Percentiles rank a stretch among this genome's conserved stretches.
These are phyloP conservation scores for cattle (Bos taurus) DNA, from an alignment of 2,113 vertebrate genomes.

Conservation along the genomic window ARS-UCD2.0 NC_037337.1:64761501-64762000, in stretches of 20 bases:
- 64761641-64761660: conserved; percentile 18
- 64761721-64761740: neutral
- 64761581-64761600: conserved; percentile 20
- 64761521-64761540: neutral
- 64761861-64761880: neutral
- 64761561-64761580: neutral
- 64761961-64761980: neutral
- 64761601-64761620: conserved; percentile 15
- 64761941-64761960: neutral
- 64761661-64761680: conserved; percentile 13
- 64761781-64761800: neutral
- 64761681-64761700: neutral
- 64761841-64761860: neutral
- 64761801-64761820: neutral
- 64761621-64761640: conserved; percentile 4
- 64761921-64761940: neutral
- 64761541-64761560: conserved; percentile 25
- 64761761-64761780: neutral
- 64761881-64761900: neutral
- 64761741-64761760: neutral
- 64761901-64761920: neutral
- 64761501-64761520: neutral
- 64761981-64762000: neutral
- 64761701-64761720: neutral
- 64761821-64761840: neutral